Conservation (phyloP, 2,797 vertebrate genomes). For the Dicrostonyx torquatus region DNA sequence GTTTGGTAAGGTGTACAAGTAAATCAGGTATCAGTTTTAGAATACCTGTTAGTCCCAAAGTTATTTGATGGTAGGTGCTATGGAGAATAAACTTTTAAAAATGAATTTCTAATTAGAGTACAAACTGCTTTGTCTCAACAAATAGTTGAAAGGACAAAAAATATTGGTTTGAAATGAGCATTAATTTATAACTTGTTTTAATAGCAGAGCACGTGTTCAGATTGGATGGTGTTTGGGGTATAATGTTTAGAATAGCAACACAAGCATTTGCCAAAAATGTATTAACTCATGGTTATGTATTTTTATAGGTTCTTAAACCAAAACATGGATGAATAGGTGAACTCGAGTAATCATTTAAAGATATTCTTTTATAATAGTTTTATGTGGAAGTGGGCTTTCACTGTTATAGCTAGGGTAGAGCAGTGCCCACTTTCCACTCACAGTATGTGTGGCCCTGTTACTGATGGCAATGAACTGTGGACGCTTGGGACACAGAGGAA, state of each 20-base stretch:
- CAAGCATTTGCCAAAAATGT: background rate
- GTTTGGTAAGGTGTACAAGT: background rate
- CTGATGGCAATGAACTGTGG: background rate
- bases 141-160: background rate
- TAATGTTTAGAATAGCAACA: background rate
- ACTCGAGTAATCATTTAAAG: background rate
- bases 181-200: background rate
- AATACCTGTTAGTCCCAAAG: background rate
- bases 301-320: slow-evolving; percentile 22
- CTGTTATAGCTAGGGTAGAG: background rate
- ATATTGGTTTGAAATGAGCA: background rate
- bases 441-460: background rate
- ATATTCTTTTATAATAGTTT: background rate
- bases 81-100: background rate
- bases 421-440: background rate
- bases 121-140: background rate
- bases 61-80: background rate
- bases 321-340: background rate
- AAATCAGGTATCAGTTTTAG: background rate
- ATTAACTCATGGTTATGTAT: background rate
- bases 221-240: background rate
- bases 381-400: background rate
- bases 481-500: background rate
- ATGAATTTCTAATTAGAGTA: background rate
- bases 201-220: background rate